Percentiles rank a stretch among this genome's conserved stretches.
phyloP scores from a whole-genome alignment of 2,797 vertebrate species.

The Sebastes diploproa region DNA sequence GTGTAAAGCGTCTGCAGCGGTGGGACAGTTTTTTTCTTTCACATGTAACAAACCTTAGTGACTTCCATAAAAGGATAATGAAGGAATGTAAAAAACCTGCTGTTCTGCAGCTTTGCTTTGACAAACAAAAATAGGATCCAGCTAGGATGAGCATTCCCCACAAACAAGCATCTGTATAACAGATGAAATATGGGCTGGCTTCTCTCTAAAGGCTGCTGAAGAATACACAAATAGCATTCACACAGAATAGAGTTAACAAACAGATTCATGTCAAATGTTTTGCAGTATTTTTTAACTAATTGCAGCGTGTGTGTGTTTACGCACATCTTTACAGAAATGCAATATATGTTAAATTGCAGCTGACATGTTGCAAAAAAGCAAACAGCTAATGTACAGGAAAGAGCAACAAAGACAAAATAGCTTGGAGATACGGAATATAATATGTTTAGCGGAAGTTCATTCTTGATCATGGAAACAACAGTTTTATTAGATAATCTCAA shows the following conservation, averaged over 20 bases:
- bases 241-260: constrained; percentile 13
- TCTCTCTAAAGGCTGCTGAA: constrained; percentile 26
- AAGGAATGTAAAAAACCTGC: constrained; percentile 46
- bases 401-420: neutral
- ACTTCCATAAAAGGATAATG: constrained; percentile 51
- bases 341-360: neutral
- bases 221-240: constrained; percentile 43
- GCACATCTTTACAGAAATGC: neutral
- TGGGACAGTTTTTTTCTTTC: constrained; percentile 25
- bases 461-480: neutral
- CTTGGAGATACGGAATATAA: neutral
- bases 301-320: constrained; percentile 12
- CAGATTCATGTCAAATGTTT: constrained; percentile 18
- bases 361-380: constrained; percentile 8
- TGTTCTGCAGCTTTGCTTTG: constrained; percentile 55
- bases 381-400: neutral
- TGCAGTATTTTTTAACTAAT: constrained; percentile 41
- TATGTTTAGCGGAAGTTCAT: neutral
- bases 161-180: constrained; percentile 48
- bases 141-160: constrained; percentile 33
- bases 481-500: neutral
- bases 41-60: constrained; percentile 35
- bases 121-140: constrained; percentile 64
- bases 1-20: constrained; percentile 13
- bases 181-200: constrained; percentile 48